Base-by-base conservation (phyloP, 1,140 invertebrate species). In the Rhopalosiphum padi region DNA sequence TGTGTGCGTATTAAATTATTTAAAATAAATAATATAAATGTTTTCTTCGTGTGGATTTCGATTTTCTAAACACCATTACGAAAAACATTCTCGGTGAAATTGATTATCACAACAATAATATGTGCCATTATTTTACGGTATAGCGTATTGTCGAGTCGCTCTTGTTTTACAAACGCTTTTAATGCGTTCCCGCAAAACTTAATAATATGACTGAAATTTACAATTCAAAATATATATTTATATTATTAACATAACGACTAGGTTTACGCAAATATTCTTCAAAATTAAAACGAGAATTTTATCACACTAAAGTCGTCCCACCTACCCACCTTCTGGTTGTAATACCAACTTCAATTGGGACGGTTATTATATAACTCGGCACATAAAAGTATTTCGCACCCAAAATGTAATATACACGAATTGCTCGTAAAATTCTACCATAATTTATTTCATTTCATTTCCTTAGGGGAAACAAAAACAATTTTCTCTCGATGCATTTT, bases 341-440 rank as follows among this genome's bases (percentile, higher is more conserved):
- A 48, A 92, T 92, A 35, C 46, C n/a, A n/a, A 25, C 23, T 83
- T 48, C 91, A 92, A 83, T 83, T 83, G 46, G 22, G 68, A 41
- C 21, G 43, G 41, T 92, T 82, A 82, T 92, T 89, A 89, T 92
- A 92, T 92, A 53, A 83, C 46, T 37, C 46, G 77, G 30, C 25
- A 85, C 77, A 51, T 92, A 92, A 92, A 92, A 92, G 43, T 83
- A 85, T 92, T 83, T 92, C 51, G 43, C 91, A 92, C 68, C 68
- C 91, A n/a, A 92, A 92, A 82, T 85, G 60, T 91, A 77, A 91
- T 77, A 89, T 55, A 89, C 35, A 89, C 51, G 51, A 41, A 89
- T 89, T 89, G 89, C 53, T 90, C 89, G 21, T 68, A 90, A 90
- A 90, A 60, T n/a, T 60, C 43, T 30, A 60, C 89, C 30, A 68